Evolutionary conservation across 2,113 vertebrate species (phyloP), one percentile per base, ranked within the genome.

Genomic region (Acanthisitta chloris): DNA sequence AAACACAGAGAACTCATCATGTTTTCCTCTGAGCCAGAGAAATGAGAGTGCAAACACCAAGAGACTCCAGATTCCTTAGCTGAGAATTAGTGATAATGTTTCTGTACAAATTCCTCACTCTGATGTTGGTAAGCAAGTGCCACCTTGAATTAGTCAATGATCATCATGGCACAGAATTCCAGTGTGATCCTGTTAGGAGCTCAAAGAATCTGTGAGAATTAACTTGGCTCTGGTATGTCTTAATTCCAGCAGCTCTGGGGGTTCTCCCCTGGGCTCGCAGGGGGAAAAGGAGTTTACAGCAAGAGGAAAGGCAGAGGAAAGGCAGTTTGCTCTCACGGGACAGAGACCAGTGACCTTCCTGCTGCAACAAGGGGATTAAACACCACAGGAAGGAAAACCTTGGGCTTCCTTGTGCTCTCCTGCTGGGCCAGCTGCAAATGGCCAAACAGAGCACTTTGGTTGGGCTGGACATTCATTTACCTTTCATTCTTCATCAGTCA

Each of bases 211-310:
- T 33, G 62, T 61, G 70, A 58, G 77, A 58, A 94, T 86, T 84
- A 92, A 45, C 77, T 88, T 73, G 73, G 54, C 70, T 91, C 38
- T 5, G 2, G 65, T 34, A 43, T 65, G 54, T 62, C 77, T 88
- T 76, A 90, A 96, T 86, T 86, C 88, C 54, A 77, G 65, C 28
- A 49, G 79, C 66, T 69, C 78, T 67, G 45, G 64, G 61, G 62
- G n/a, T 38, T 51, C 43, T 34, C 45, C 65, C 90, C 58, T 33
- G 54, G 26, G 58, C 55, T 45, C 4, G 2, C 26, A 5, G 4
- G 24, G 62, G 65, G 38, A 38, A 45, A 48, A 57, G 36, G 15
- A 85, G 42, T 36, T 49, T 33, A 23, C 19, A 66, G 51, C 45
- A 16, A 85, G 42, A 5, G 34, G 43, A 72, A n/a, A 0, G 59